phyloP scores from a whole-genome alignment of 2,797 vertebrate species.

The Hydrocynus forskahlii region DNA sequence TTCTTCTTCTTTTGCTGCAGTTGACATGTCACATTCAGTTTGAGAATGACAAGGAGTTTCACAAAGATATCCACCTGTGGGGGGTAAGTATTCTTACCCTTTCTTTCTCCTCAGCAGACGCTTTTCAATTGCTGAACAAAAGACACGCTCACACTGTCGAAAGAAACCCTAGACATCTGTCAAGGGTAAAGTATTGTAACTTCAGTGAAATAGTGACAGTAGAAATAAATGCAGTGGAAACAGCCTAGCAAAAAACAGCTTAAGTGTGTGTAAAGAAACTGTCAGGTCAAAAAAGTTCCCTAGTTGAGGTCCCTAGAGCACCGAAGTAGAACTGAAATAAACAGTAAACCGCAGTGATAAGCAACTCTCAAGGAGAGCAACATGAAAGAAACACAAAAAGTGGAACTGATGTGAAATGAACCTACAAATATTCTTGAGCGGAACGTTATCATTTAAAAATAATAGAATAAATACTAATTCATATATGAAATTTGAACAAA shows the following conservation, averaged over 20 bases:
- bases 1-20: slow-evolving; percentile 65
- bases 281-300: too few relatives aligned
- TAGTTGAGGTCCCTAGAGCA: too few relatives aligned
- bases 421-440: too few relatives aligned
- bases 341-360: neutral
- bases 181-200: neutral
- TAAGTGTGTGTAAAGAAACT: too few relatives aligned
- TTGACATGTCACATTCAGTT: slow-evolving; percentile 85
- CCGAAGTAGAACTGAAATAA: too few relatives aligned
- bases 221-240: neutral
- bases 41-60: slow-evolving; percentile 87
- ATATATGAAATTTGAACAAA: too few relatives aligned
- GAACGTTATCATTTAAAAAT: too few relatives aligned
- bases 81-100: slow-evolving; percentile 80
- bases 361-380: neutral
- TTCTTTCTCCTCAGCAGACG: neutral
- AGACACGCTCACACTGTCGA: too few relatives aligned
- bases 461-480: too few relatives aligned
- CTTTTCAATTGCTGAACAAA: neutral
- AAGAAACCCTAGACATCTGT: too few relatives aligned
- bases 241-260: neutral
- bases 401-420: too few relatives aligned
- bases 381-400: too few relatives aligned
- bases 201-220: neutral
- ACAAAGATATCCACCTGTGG: slow-evolving; percentile 87